A percentile compares a stretch with the other conserved stretches of the same genome.
Conservation (phyloP, 2,888 invertebrate species). For the Tortricodes alternella region DNA sequence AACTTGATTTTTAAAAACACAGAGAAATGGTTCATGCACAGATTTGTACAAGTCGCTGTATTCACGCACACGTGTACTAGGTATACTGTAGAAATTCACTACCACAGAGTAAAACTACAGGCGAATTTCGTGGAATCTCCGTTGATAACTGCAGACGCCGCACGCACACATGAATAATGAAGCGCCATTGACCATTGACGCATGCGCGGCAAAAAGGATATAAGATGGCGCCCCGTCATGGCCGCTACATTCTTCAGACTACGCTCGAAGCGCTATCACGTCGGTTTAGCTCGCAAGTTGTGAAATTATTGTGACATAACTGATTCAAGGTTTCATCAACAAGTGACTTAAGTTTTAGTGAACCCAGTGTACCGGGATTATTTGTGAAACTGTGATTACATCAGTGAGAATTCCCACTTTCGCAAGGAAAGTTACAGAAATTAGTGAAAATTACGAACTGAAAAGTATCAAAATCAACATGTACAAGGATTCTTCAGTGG, state of each 20-base stretch:
- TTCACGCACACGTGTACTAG: conserved; percentile 36
- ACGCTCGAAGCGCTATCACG: conserved; percentile 52
- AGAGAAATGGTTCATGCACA: conserved; percentile 50
- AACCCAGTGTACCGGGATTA: conserved; percentile 39
- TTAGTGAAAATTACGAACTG: conserved; percentile 58
- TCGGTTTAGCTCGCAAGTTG: conserved; percentile 53
- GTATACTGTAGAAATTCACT: conserved; percentile 32
- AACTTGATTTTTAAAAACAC: conserved; percentile 44
- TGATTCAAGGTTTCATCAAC: conserved; percentile 36
- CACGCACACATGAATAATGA: conserved; percentile 56
- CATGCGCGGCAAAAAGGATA: conserved; percentile 52
- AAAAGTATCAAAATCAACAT: conserved; percentile 66
- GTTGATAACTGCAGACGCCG: conserved; percentile 48
- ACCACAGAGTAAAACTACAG: conserved; percentile 45
- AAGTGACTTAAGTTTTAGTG: conserved; percentile 34
- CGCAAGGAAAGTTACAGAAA: conserved; percentile 51
- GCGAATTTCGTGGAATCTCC: conserved; percentile 67
- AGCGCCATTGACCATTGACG: conserved; percentile 27
- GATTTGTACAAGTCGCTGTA: conserved; percentile 37
- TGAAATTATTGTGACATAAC: conserved; percentile 79
- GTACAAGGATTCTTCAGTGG: conserved; percentile 74
- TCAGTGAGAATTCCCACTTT: conserved; percentile 49
- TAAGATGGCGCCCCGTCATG: conserved; percentile 42
- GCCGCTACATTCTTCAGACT: conserved; percentile 52
- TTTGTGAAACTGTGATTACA: conserved; percentile 25